Evolutionary conservation across 1,140 invertebrate species (phyloP).

Genomic region (Ditylenchus dipsaci): DNA sequence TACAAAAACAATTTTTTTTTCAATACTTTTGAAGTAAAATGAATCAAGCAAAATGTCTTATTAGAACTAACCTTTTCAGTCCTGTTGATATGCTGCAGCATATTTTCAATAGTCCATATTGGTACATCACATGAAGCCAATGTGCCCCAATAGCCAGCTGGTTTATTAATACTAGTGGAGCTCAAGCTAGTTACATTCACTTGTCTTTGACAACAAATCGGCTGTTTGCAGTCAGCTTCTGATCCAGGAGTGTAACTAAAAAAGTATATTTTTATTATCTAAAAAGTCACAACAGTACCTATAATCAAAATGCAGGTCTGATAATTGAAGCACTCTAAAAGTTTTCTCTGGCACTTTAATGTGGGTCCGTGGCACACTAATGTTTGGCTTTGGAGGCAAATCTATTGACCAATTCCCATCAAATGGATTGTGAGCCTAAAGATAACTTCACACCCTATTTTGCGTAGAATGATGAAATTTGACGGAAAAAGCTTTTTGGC

Average conservation of each 20-base stretch:
- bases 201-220: conserved; percentile 59
- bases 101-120: conserved; percentile 47
- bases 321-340: conserved; percentile 60
- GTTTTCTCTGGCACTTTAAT: conserved; percentile 12
- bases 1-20: no score
- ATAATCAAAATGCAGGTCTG: conserved; percentile 62
- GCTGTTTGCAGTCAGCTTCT: conserved; percentile 60
- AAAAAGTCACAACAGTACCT: conserved; percentile 48
- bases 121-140: conserved; percentile 50
- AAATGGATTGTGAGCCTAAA: conserved; percentile 38
- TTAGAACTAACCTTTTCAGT: conserved; percentile 33
- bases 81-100: conserved; percentile 46
- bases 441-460: no score
- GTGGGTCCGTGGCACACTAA: neutral
- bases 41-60: conserved; percentile 11
- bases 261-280: conserved; percentile 1
- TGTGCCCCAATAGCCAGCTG: conserved; percentile 56
- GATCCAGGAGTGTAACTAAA: conserved; percentile 34
- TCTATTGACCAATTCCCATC: conserved; percentile 40
- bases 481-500: no score
- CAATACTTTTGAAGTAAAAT: no score
- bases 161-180: conserved; percentile 9
- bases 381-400: conserved; percentile 25
- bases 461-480: no score
- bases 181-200: neutral